Conservation (phyloP, 2,888 invertebrate species). For the Tetragnatha montana region DNA sequence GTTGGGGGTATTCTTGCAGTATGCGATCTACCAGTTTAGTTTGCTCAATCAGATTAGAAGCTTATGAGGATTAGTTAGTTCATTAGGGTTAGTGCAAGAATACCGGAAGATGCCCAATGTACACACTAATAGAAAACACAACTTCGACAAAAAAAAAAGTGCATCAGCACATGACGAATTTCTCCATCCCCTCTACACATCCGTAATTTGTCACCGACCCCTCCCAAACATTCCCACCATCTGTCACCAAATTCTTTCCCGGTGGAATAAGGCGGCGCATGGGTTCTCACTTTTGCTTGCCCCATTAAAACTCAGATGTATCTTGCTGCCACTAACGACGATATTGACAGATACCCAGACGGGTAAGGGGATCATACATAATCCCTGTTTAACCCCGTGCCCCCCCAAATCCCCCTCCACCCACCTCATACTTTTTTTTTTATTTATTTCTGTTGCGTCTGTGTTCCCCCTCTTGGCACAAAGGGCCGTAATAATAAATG, state of each 20-base stretch:
- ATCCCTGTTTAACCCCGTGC: constrained; percentile 62
- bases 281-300: constrained; percentile 61
- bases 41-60: no score
- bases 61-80: no score
- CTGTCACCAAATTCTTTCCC: constrained; percentile 56
- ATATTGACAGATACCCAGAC: constrained; percentile 67
- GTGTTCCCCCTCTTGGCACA: constrained; percentile 44
- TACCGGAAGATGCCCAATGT: no score
- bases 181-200: no score
- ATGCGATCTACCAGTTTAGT: no score
- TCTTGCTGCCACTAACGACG: constrained; percentile 67
- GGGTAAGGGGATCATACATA: constrained; percentile 68
- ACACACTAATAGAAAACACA: no score
- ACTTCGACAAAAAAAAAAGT: neutral
- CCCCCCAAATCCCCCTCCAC: constrained; percentile 27
- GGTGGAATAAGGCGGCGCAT: neutral
- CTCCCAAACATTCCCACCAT: constrained; percentile 37
- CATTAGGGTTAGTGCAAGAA: no score
- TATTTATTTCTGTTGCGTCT: constrained; percentile 6
- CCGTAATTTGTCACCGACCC: constrained; percentile 46
- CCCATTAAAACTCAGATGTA: constrained; percentile 68
- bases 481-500: constrained; percentile 55
- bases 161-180: neutral
- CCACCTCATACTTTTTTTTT: constrained; percentile 2
- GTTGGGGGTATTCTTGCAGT: no score